Base-by-base conservation (phyloP, 1,140 invertebrate genomes). In the Drosophila auraria region DNA sequence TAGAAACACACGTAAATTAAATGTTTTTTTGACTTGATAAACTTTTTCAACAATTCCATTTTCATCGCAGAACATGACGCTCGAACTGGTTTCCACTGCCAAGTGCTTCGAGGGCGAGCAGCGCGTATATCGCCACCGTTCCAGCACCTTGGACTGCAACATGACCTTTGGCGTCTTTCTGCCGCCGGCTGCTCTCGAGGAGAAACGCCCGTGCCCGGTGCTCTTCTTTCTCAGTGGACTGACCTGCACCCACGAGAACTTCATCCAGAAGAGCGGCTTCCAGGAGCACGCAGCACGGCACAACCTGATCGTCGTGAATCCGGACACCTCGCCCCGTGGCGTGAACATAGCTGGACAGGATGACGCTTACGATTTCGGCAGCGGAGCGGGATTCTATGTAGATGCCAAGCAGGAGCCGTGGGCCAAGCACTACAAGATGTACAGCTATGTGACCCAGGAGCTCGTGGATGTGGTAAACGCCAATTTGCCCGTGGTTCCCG, bases 361-460 rank as follows among this genome's bases (percentile, higher is more conserved):
- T 84, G 98, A 98, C 53, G 94, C 94, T 25, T 99, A 96, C 95
- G 98, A 99, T 94, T 98, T 99, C 94, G 99, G 99, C 30, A 96
- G 96, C 30, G 97, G 97, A 23, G 99, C 99, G 79, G 98, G 98
- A 3, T 99, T 99, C 93, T 99, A 99, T 93, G 94, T 99, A 0
- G 97, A 99, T 94, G 98, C 99, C 5, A 96, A 96, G 1, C 94
- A 96, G 83, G 96, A 97, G 33, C 98, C 98, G 61, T 99, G 98
- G 98, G 96, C 96, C 44, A 96, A 95, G 57, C 96, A 99, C 94
- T 99, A 99, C 83, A 95, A 96, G 87, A 99, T 99, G 99, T 99
- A 96, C 84, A 98, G 97, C 50, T 99, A 99, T 90, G 94, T 99
- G n/a, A 98, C 97, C 9, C 95, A 96, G 82, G 99, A 99, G 94